phyloP scores from a whole-genome alignment of 2,113 vertebrate species.

The Myiagra hebetior region DNA sequence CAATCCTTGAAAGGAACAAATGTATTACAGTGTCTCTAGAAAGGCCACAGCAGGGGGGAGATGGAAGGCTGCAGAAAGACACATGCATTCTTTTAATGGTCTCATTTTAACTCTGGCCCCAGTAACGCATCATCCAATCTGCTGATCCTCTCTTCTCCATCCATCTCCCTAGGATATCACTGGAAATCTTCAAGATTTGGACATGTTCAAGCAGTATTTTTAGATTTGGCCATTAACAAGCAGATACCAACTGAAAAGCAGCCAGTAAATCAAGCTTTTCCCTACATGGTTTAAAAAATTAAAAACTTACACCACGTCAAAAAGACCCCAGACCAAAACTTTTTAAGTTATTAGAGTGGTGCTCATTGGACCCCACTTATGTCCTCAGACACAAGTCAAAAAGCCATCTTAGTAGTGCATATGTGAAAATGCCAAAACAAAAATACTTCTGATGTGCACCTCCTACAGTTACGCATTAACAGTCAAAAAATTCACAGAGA shows the following conservation, averaged over 20 bases:
- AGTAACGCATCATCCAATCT: neutral
- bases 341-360: neutral
- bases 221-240: neutral
- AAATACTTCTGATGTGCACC: neutral
- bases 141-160: neutral
- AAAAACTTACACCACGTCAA: neutral
- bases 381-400: neutral
- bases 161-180: neutral
- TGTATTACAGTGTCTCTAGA: neutral
- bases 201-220: neutral
- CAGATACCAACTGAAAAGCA: neutral
- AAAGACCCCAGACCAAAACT: fast-evolving
- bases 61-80: neutral
- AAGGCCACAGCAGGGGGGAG: neutral
- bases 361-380: neutral
- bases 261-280: neutral
- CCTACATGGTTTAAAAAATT: neutral
- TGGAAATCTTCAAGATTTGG: neutral
- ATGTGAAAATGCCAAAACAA: neutral
- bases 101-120: neutral
- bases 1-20: neutral
- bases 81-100: neutral
- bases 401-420: neutral
- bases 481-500: neutral
- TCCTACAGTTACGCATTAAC: neutral